Percentiles rank a stretch among this genome's conserved stretches.
phyloP scores from a whole-genome alignment of 30 jellyfish, hydroid and myxozoan species.

The Hydractinia echinata region DNA sequence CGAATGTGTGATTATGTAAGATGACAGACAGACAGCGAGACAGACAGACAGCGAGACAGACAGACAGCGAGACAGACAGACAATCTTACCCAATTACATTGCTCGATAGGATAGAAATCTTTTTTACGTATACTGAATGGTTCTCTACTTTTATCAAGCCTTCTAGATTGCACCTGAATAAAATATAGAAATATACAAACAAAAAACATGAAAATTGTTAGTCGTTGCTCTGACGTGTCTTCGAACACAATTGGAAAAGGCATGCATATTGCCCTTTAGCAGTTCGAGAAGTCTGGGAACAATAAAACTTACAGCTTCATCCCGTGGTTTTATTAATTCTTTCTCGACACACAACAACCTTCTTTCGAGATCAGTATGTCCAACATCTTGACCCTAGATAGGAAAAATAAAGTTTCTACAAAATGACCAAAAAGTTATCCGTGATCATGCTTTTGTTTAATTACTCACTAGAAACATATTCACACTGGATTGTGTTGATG shows the following conservation, averaged over 20 bases:
- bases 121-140: conserved; percentile 77
- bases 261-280: not conserved
- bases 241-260: not conserved
- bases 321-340: conserved; percentile 86
- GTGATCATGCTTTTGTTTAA: no score
- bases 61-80: not conserved
- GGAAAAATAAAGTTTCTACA: not conserved
- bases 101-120: conserved; percentile 61
- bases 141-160: conserved; percentile 52
- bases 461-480: no score
- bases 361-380: conserved; percentile 78
- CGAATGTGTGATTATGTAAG: not conserved
- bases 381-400: conserved; percentile 86
- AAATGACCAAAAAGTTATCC: no score
- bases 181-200: not conserved
- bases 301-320: conserved; percentile 56
- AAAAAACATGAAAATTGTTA: no score
- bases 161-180: conserved; percentile 61
- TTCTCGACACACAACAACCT: conserved; percentile 67
- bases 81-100: conserved; percentile 32
- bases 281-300: not conserved
- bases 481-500: no score
- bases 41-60: not conserved
- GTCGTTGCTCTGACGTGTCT: no score
- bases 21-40: no score